Conservation (phyloP, 2,113 vertebrate species). For the Empidonax alnorum region DNA sequence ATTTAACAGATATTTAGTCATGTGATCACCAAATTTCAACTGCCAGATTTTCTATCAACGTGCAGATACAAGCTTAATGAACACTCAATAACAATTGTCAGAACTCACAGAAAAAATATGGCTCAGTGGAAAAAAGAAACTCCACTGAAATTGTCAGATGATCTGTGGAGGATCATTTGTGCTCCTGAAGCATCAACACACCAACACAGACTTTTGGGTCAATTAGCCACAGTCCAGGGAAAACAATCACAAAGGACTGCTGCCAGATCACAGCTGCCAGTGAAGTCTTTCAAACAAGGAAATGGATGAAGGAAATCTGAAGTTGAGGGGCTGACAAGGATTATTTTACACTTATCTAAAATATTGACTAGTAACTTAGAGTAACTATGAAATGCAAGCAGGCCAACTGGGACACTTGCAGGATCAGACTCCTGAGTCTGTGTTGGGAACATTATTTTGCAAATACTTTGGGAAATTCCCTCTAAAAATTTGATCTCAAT, state of each 20-base stretch:
- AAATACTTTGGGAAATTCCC: background rate
- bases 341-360: background rate
- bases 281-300: background rate
- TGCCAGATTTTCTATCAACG: background rate
- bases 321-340: background rate
- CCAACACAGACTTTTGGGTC: background rate
- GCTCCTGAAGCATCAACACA: background rate
- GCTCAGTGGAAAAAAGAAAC: background rate
- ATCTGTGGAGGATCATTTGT: background rate
- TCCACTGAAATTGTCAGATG: background rate
- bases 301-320: background rate
- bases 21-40: background rate
- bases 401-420: background rate
- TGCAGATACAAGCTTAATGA: background rate
- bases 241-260: background rate
- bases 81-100: background rate
- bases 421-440: background rate
- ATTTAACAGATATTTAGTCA: background rate
- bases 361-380: background rate
- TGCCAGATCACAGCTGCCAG: background rate
- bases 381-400: background rate
- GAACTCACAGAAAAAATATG: background rate
- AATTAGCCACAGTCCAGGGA: background rate
- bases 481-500: background rate
- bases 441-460: background rate